Base-by-base conservation (phyloP, 92 coral and sea anemone species). In the Blastomussa wellsi region DNA sequence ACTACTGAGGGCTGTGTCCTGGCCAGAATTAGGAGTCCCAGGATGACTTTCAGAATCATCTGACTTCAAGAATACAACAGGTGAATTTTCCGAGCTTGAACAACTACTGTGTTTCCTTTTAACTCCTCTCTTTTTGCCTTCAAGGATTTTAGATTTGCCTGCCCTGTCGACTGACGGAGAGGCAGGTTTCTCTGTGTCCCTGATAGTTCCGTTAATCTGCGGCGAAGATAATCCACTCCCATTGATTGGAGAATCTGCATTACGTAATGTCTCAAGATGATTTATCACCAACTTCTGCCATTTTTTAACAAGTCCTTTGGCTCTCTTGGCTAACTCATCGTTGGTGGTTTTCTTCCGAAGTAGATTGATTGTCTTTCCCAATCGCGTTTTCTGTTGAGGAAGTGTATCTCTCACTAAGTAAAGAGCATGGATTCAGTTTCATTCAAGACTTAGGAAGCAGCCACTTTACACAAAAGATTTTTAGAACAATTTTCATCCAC, bases 231-330 rank as follows among this genome's bases (percentile, higher is more conserved):
- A 70, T 62, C 91, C 88, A 39, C 94, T 88, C 72, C 99, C 98
- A 89, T 96, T 96, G 24, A 96, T 80, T 7, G 99, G 99, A 29
- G 98, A 96, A 51, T 96, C 98, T 77, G 86, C 57, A 90, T 84
- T 94, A 39, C 99, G 85, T 71, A 91, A 80, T 4, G 96, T 92
- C 87, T 93, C 98, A 72, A 96, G 82, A 74, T 96, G 99, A 86
- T 94, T 96, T 24, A 92, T 94, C 52, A 96, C 98, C 26, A 95
- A 90, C 86, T 92, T 94, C 71, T 96, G 98, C 99, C 99, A 96
- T 79, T 93, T 94, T 84, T 96, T 96, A 31, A 96, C 99, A 74
- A 96, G 98, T 84, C 94, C 94, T 70, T 96, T 96, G 37, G 99
- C 99, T 74, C 99, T 86, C 72, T 91, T 92, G 15, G 99, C 99